Conservation (phyloP, 2,797 vertebrate genomes). For the Lutra lutra region DNA sequence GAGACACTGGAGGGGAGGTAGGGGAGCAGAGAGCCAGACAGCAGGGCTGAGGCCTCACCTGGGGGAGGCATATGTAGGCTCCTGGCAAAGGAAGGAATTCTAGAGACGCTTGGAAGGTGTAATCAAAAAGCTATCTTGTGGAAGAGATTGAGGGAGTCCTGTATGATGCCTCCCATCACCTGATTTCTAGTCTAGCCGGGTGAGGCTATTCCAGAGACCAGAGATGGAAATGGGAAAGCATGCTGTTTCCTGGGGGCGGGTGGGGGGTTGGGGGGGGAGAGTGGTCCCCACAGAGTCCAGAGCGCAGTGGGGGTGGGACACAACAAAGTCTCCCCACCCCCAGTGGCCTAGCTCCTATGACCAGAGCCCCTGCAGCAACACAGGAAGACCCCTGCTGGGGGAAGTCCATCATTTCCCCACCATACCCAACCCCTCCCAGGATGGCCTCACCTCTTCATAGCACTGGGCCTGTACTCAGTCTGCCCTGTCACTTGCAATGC, state of each 20-base stretch:
- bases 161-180: not conserved
- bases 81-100: not conserved
- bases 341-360: not conserved
- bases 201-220: not conserved
- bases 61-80: not conserved
- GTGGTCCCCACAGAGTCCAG: not conserved
- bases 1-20: not conserved
- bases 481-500: not conserved
- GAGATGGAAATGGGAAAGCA: not conserved
- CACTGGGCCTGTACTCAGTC: not conserved
- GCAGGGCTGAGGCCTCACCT: not conserved
- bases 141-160: not conserved
- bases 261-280: no score
- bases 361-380: not conserved
- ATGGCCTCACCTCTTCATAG: not conserved
- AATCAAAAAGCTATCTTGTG: not conserved
- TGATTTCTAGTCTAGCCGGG: not conserved
- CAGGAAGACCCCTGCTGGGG: not conserved
- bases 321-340: not conserved
- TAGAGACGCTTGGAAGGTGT: not conserved
- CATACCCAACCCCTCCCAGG: not conserved
- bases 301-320: not conserved
- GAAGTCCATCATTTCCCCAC: not conserved
- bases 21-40: not conserved
- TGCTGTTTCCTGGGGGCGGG: not conserved